A percentile compares a stretch with the other conserved stretches of the same genome.
phyloP scores from a whole-genome alignment of 2,797 vertebrate species.

The Zenarchopterus dispar region DNA sequence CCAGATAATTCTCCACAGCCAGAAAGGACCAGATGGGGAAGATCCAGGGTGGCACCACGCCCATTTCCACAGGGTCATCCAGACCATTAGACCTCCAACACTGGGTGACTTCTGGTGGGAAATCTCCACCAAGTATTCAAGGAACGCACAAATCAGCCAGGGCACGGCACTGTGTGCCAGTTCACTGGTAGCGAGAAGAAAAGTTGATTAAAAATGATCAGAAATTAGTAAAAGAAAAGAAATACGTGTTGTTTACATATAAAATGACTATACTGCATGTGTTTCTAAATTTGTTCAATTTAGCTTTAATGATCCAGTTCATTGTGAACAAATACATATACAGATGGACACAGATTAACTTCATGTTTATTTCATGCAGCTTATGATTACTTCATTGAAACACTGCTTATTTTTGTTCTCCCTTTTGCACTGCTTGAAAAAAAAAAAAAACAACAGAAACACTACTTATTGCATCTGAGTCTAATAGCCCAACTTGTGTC shows the following conservation, averaged over 20 bases:
- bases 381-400: background rate
- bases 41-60: slow-evolving; percentile 73
- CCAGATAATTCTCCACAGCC: slow-evolving; percentile 60
- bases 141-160: slow-evolving; percentile 62
- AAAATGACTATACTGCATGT: too few species aligned
- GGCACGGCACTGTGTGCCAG: slow-evolving; percentile 29
- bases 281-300: background rate
- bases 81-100: slow-evolving; percentile 75
- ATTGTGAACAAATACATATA: background rate
- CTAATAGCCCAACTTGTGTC: background rate
- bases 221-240: slow-evolving; percentile 6
- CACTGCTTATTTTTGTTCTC: background rate
- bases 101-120: slow-evolving; percentile 73
- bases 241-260: too few species aligned
- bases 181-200: slow-evolving; percentile 27
- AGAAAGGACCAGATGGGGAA: slow-evolving; percentile 74
- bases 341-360: too few species aligned
- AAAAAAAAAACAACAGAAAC: too few species aligned
- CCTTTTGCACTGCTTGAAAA: too few species aligned
- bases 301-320: slow-evolving; percentile 8
- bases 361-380: background rate
- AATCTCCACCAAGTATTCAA: slow-evolving; percentile 62
- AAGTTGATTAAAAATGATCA: slow-evolving; percentile 35
- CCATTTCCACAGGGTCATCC: slow-evolving; percentile 78
- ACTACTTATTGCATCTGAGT: background rate